Base-by-base conservation (phyloP, 2,113 vertebrate genomes). In the Laterallus jamaicensis region DNA sequence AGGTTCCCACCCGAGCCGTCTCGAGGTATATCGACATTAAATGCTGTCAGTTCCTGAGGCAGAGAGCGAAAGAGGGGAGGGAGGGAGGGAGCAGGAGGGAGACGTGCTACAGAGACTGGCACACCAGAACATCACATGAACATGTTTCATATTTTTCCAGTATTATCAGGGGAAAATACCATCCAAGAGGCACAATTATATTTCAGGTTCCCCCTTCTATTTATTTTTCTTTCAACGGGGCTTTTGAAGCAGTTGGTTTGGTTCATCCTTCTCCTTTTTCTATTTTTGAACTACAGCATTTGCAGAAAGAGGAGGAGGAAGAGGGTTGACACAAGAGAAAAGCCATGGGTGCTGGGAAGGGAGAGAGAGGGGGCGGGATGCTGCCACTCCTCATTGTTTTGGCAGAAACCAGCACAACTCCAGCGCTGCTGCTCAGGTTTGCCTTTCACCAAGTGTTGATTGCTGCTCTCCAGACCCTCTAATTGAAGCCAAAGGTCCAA, bases 221-320 rank as follows among this genome's bases (percentile, higher is more conserved):
- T 44, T 18, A 15, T 44, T 37, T 91, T 92, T 75, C 32, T 64
- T 59, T 69, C 55, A 12, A 10, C 3, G 2, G 39, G 26, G 62
- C 15, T 76, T 82, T 94, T 95, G 2, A 90, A 92, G 70, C 49
- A 42, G 86, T 47, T 94, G 80, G 74, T 96, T 81, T 84, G 59
- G 76, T 95, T 96, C 56, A 60, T 95, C 92, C 90, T 95, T 97
- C 94, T 95, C 82, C 90, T 96, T 97, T 93, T 93, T 88, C 96
- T 96, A 92, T 94, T 97, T 96, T 95, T 1, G 55, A 93, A 88
- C 77, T 58, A 88, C 78, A 92, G 47, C 2, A 0, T 80, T 86
- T 95, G 87, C 91, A 97, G 93, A 79, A 96, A 54, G 50, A 91
- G 81, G 84, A 92, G 95, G 83, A 89, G 78, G 88, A 67, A 82